A percentile compares a stretch with the other conserved stretches of the same genome.
Conservation (phyloP, 2,113 vertebrate species). For the Galbula dea region DNA sequence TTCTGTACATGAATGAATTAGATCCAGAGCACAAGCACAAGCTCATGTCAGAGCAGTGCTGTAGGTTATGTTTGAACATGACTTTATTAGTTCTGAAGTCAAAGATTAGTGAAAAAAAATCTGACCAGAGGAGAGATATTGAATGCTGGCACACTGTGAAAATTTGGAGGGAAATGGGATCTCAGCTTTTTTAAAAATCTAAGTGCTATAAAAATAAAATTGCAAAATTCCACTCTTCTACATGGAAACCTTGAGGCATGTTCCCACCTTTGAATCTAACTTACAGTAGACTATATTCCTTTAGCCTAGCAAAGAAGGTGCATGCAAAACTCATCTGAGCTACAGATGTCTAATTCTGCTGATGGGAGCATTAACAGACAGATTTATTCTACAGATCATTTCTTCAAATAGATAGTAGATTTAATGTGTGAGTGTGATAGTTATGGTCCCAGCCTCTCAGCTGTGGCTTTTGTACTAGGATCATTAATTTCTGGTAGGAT, state of each 20-base stretch:
- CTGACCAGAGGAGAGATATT: not conserved
- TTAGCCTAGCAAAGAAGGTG: not conserved
- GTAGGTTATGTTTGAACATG: not conserved
- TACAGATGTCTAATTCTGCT: not conserved
- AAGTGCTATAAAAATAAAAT: not conserved
- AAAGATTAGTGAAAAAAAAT: not conserved
- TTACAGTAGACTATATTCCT: not conserved
- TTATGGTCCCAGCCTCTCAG: not conserved
- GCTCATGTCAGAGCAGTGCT: not conserved
- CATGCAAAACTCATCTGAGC: not conserved
- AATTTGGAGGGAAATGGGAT: not conserved
- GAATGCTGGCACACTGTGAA: not conserved
- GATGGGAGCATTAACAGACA: not conserved
- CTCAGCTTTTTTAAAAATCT: not conserved
- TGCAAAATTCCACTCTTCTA: not conserved
- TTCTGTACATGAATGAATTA: not conserved
- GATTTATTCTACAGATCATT: not conserved
- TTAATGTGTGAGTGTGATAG: not conserved
- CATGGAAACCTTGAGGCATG: fast-evolving
- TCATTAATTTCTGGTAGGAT: not conserved
- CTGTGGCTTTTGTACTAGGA: not conserved
- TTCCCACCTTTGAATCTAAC: not conserved
- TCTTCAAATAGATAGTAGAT: not conserved
- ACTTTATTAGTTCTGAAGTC: not conserved
- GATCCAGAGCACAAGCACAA: not conserved